Evolutionary conservation across 2,888 invertebrate species (phyloP), one percentile per base, ranked within the genome.

Genomic region (Drosophila barbarae): DNA sequence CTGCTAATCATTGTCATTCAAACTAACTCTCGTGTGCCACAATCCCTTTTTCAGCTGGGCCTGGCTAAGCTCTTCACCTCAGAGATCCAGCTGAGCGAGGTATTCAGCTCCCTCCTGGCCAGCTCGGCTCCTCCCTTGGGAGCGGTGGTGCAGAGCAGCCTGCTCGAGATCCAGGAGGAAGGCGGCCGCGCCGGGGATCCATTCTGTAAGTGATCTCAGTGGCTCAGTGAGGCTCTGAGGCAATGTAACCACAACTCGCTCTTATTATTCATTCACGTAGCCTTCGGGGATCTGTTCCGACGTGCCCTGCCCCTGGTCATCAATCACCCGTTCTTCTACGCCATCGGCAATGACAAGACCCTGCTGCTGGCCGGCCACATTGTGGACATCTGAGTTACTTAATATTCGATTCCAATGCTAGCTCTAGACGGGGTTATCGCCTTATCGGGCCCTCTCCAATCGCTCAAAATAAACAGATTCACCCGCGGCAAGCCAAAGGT

Each of bases 261-360:
- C 13, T 21, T 46, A 54, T 59, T 69, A 32, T 26, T 41, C 13
- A 9, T 39, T 23, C 7, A 13, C 42, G n/a, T 38, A 49, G 70
- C 81, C 50, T 73, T 84, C 15, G 69, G 73, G 38, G 79, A 80
- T 57, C 66, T 84, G n/a, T 81, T 84, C 23, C 76, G 74, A 32
- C 72, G 76, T 55, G 71, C 81, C 26, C 42, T 70, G 42, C 73
- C 76, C 18, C 28, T 84, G 68, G 71, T 76, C 46, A 78, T 84
- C 68, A 81, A 86, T 84, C 86, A 85, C 76, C 86, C 86, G 50
- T 86, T 85, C 57, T 77, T 79, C 67, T 84, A 70, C 50, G 71
- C 73, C 46, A 69, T 85, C 51, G 74, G 83, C 69, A 72, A 71
- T 47, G 74, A 73, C 32, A 67, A 76, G 50, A 47, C 70, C 6